Evolutionary conservation across 2,888 invertebrate genomes (phyloP).

Genomic region (Steinernema scapterisci): DNA sequence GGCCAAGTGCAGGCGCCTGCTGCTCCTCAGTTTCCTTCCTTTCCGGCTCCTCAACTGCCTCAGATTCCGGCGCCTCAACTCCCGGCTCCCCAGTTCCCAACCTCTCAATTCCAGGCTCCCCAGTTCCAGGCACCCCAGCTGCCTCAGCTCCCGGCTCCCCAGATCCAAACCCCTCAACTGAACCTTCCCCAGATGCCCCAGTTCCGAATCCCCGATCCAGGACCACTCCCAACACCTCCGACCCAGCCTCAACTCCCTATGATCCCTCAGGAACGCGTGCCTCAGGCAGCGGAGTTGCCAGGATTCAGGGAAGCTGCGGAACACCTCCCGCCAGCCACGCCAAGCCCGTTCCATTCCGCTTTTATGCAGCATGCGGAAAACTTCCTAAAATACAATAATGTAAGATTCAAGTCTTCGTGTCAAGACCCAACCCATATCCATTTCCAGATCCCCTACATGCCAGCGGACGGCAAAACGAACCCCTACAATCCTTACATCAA

Average conservation of each 20-base stretch:
- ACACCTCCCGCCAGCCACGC: not conserved
- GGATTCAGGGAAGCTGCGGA: not conserved
- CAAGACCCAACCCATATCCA: too few relatives aligned
- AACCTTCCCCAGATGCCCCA: not conserved
- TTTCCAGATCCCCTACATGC: not conserved
- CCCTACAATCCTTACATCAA: slow-evolving; percentile 6
- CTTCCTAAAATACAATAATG: not conserved
- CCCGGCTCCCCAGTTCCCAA: not conserved
- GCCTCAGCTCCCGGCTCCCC: not conserved
- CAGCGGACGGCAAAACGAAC: not conserved
- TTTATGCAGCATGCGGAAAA: not conserved
- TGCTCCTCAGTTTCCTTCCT: not conserved
- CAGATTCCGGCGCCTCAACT: not conserved
- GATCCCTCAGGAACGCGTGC: slow-evolving; percentile 8
- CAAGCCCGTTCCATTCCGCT: not conserved
- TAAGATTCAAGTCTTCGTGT: not conserved
- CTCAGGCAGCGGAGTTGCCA: not conserved
- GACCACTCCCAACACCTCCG: not conserved
- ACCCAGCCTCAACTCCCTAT: not conserved
- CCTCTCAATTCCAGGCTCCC: not conserved
- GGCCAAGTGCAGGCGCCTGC: not conserved
- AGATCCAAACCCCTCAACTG: too few relatives aligned
- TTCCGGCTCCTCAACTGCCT: not conserved
- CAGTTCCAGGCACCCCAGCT: not conserved
- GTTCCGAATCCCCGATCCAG: not conserved